Evolutionary conservation across 2,797 vertebrate genomes (phyloP).

Genomic region (Gila robusta): DNA sequence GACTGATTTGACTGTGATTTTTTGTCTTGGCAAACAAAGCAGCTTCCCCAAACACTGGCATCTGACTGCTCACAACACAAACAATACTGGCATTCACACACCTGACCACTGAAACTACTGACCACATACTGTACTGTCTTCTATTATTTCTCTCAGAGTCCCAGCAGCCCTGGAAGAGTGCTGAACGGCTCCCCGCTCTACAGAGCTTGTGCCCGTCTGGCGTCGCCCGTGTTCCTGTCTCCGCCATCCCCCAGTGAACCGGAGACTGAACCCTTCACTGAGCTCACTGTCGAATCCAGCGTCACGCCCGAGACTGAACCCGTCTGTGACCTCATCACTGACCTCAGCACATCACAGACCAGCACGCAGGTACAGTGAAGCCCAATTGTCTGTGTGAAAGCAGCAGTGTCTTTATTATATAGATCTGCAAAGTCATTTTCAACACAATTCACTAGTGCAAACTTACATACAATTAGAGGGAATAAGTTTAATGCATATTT

Average conservation of each 20-base stretch:
- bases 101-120: not conserved
- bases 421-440: not conserved
- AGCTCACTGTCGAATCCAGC: not conserved
- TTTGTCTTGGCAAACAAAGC: conserved; percentile 11
- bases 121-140: not conserved
- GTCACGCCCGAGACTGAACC: not conserved
- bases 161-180: conserved; percentile 15
- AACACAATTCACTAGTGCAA: not conserved
- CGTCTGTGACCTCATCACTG: not conserved
- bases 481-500: too few species aligned
- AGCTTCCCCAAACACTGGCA: not conserved
- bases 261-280: not conserved
- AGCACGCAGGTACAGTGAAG: conserved; percentile 21
- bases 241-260: not conserved
- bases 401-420: not conserved
- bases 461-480: too few species aligned
- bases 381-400: too few species aligned
- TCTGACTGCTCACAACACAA: not conserved
- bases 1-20: not conserved
- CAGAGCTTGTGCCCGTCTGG: conserved; percentile 24
- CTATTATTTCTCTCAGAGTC: conserved; percentile 9
- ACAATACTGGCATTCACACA: conserved; percentile 12
- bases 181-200: conserved; percentile 37
- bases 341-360: conserved; percentile 7
- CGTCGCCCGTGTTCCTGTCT: conserved; percentile 12